These are phyloP conservation scores for Chelon labrosus DNA, from an alignment of 2,797 vertebrate genomes.

Conservation along the genomic window DNA sequence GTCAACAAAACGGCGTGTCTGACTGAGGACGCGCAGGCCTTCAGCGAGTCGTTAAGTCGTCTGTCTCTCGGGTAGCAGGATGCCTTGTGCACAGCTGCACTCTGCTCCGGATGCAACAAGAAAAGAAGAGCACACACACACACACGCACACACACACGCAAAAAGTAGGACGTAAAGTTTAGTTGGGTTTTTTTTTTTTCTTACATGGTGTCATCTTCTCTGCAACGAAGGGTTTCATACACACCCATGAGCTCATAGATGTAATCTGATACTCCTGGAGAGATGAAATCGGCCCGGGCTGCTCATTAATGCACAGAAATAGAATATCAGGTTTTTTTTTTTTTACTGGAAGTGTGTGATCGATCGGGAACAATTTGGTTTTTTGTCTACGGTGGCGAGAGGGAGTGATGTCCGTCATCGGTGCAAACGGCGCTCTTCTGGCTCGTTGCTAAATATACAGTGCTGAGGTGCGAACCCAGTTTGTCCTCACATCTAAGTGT, in stretches of 20 bases:
- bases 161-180: slow-evolving; percentile 25
- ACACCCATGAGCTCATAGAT: slow-evolving; percentile 69
- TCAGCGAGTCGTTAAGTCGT: slow-evolving; percentile 46
- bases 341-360: slow-evolving; percentile 76
- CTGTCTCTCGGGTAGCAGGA: slow-evolving; percentile 78
- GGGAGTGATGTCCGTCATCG: slow-evolving; percentile 34
- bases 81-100: slow-evolving; percentile 84
- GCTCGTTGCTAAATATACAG: slow-evolving; percentile 45
- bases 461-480: slow-evolving; percentile 1
- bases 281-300: slow-evolving; percentile 58
- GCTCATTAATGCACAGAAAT: slow-evolving; percentile 77
- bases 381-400: slow-evolving; percentile 36
- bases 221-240: slow-evolving; percentile 54
- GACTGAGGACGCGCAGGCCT: slow-evolving; percentile 49
- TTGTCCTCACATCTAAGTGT: not conserved
- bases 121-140: slow-evolving; percentile 20
- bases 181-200: not conserved
- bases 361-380: slow-evolving; percentile 53
- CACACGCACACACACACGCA: slow-evolving; percentile 7
- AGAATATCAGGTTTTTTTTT: slow-evolving; percentile 69
- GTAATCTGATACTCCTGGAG: slow-evolving; percentile 72
- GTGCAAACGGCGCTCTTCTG: not conserved
- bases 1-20: slow-evolving; percentile 44
- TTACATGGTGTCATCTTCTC: slow-evolving; percentile 59
- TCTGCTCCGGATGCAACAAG: slow-evolving; percentile 85